Conservation (phyloP, 2,888 invertebrate species). For the Acrocyrtus sp. region DNA sequence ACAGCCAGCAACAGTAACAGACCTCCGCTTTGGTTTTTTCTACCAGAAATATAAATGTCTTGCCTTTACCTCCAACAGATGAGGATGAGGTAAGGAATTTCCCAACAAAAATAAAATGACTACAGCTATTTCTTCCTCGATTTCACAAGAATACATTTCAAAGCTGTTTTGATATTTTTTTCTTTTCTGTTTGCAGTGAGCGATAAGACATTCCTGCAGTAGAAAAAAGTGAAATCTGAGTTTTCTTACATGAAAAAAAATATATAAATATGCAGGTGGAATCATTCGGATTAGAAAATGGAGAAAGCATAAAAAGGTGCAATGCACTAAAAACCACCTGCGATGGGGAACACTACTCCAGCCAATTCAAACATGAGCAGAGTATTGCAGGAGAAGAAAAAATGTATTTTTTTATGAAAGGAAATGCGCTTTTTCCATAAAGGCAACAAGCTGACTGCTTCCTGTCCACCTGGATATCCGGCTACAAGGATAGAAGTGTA, state of each 20-base stretch:
- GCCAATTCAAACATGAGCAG: background rate
- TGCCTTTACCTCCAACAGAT: background rate
- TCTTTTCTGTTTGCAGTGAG: too few relatives aligned
- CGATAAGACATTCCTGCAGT: too few relatives aligned
- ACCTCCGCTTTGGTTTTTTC: too few relatives aligned
- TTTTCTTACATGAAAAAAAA: background rate
- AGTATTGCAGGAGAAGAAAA: too few relatives aligned
- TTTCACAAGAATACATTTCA: background rate
- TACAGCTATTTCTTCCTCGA: background rate
- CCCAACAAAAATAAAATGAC: background rate
- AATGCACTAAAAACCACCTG: conserved; percentile 6
- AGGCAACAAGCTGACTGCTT: too few relatives aligned
- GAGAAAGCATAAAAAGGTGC: conserved; percentile 4
- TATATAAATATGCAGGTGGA: background rate
- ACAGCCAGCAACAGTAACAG: background rate
- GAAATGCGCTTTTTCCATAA: too few relatives aligned
- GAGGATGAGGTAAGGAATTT: too few relatives aligned
- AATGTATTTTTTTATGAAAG: too few relatives aligned
- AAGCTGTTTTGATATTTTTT: conserved; percentile 19
- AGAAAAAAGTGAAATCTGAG: background rate
- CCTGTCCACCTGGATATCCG: too few relatives aligned
- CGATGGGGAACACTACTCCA: background rate
- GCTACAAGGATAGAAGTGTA: too few relatives aligned
- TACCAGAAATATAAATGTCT: background rate
- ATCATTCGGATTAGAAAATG: background rate